Evolutionary conservation across 2,797 vertebrate genomes (phyloP).

Genomic region (Enteromius viviparus): DNA sequence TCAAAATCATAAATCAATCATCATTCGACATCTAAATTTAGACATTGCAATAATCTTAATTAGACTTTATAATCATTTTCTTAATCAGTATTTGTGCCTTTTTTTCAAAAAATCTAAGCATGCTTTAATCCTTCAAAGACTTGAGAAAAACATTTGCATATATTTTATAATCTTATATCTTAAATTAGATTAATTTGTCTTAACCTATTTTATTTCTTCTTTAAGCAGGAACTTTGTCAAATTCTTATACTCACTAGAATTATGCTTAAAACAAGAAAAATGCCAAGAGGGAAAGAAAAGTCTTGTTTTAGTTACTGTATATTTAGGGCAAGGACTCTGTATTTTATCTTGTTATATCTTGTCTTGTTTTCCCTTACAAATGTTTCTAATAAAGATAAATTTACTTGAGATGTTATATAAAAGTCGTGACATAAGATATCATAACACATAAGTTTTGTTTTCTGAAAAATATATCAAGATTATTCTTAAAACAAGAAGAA

Average conservation of each 20-base stretch:
- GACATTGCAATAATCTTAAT: not conserved
- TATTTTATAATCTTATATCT: not conserved
- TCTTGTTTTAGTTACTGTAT: not conserved
- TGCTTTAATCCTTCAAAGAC: constrained; percentile 1
- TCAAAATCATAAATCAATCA: not conserved
- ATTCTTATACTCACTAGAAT: not conserved
- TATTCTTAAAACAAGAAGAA: not conserved
- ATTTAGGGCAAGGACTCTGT: not conserved
- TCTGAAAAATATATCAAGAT: not conserved
- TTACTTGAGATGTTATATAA: not conserved
- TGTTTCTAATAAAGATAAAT: not conserved
- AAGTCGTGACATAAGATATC: not conserved
- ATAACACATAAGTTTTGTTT: not conserved
- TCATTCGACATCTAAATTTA: not conserved
- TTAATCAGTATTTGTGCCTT: not conserved
- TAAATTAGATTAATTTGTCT: not conserved
- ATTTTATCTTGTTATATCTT: too few relatives aligned
- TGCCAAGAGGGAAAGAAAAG: not conserved
- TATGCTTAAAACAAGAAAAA: not conserved
- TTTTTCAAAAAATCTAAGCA: not conserved
- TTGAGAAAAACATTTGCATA: not conserved
- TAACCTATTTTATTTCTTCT: not conserved
- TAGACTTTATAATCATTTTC: constrained; percentile 7
- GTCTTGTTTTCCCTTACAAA: not conserved
- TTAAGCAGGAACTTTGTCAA: not conserved